Conservation (phyloP, 2,888 invertebrate species). For the Alloscopus bannaensis region DNA sequence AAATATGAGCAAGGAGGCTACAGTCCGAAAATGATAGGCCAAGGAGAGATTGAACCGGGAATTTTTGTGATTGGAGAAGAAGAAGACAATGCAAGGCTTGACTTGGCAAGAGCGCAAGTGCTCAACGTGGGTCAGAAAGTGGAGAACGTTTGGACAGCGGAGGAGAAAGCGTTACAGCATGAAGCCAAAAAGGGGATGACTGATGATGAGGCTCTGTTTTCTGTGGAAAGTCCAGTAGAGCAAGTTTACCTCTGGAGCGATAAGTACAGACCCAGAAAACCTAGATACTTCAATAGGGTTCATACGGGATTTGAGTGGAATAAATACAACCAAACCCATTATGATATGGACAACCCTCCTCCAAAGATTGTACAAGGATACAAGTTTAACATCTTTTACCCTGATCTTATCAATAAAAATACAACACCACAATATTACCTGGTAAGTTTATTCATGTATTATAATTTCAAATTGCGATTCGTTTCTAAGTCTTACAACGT, state of each 20-base stretch:
- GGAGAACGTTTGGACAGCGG: constrained; percentile 78
- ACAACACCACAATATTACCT: constrained; percentile 95
- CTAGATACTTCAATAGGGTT: constrained; percentile 97
- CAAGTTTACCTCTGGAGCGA: constrained; percentile 97
- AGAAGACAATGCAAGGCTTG: constrained; percentile 85
- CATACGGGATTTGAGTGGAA: constrained; percentile 99
- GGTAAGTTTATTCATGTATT: constrained; percentile 77
- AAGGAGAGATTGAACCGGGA: constrained; percentile 83
- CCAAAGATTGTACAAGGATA: constrained; percentile 99
- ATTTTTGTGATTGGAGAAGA: constrained; percentile 85
- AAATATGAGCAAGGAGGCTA: constrained; percentile 90
- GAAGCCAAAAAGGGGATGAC: constrained; percentile 91
- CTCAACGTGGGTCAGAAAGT: constrained; percentile 70
- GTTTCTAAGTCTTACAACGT: constrained; percentile 2
- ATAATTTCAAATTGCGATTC: not conserved
- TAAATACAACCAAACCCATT: constrained; percentile 99
- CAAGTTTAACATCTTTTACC: constrained; percentile 99
- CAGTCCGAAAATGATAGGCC: constrained; percentile 84
- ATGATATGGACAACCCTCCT: constrained; percentile 99
- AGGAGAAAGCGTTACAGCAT: constrained; percentile 83
- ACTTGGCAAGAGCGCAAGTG: constrained; percentile 68
- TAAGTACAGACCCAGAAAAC: constrained; percentile 98
- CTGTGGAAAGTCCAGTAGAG: constrained; percentile 90
- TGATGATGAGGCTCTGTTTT: constrained; percentile 92
- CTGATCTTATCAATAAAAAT: constrained; percentile 96